Percentiles rank a stretch among this genome's conserved stretches.
phyloP scores from a whole-genome alignment of 1,140 invertebrate species.

The Drosophila ohnishii region DNA sequence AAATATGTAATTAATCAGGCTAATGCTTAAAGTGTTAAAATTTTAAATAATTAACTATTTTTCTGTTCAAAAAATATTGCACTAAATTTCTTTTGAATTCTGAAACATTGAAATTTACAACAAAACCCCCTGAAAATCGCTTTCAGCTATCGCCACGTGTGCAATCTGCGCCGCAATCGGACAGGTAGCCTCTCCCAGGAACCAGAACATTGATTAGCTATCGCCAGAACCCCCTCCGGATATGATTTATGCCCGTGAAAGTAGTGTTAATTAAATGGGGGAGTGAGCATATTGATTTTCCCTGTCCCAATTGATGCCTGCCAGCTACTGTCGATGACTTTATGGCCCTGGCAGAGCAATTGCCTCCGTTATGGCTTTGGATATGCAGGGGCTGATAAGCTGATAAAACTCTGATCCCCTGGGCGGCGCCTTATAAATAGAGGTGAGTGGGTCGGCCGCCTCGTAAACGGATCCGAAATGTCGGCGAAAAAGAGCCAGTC shows the following conservation, averaged over 20 bases:
- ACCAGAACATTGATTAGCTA: constrained; percentile 28
- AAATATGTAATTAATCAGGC: neutral
- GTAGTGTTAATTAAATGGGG: constrained; percentile 47
- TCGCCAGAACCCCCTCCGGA: constrained; percentile 2
- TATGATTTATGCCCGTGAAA: constrained; percentile 43
- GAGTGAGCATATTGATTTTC: constrained; percentile 50
- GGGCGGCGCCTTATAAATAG: constrained; percentile 36
- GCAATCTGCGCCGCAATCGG: neutral
- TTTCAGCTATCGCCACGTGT: neutral
- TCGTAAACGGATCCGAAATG: constrained; percentile 52
- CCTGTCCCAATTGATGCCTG: constrained; percentile 30
- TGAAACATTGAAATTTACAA: too few relatives aligned
- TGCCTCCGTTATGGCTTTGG: constrained; percentile 20
- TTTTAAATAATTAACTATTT: neutral
- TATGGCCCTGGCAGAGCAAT: constrained; percentile 20
- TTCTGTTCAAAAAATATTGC: too few relatives aligned
- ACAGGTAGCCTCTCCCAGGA: neutral
- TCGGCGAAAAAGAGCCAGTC: constrained; percentile 44
- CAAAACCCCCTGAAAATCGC: neutral
- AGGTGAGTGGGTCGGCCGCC: constrained; percentile 10
- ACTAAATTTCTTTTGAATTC: too few relatives aligned
- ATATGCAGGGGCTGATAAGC: constrained; percentile 36
- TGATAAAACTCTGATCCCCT: constrained; percentile 14
- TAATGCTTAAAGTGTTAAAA: neutral
- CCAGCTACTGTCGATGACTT: constrained; percentile 41